Conservation (phyloP, 2,888 invertebrate genomes). For the Siphlonurus alternatus region DNA sequence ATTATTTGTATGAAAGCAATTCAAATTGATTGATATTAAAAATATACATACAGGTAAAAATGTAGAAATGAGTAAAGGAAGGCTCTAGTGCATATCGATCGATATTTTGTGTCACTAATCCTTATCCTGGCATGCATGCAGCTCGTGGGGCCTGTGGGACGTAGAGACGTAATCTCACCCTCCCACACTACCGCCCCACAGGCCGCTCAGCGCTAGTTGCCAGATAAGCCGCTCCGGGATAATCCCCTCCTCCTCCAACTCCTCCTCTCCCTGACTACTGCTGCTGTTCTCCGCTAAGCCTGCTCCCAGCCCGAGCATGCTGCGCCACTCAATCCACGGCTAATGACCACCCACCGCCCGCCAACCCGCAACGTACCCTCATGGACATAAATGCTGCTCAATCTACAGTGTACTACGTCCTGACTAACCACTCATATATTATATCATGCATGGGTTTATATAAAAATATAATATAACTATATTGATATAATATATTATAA, state of each 20-base stretch:
- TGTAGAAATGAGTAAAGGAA: too few species aligned
- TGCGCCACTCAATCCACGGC: neutral
- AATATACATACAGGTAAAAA: too few species aligned
- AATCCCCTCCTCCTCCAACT: neutral
- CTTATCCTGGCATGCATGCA: neutral
- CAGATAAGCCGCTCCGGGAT: neutral
- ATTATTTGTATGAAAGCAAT: too few species aligned
- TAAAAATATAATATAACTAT: too few species aligned
- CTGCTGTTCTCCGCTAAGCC: neutral
- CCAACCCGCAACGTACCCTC: neutral
- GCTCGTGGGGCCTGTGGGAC: neutral
- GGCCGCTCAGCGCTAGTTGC: neutral
- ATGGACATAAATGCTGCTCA: neutral
- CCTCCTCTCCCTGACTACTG: neutral
- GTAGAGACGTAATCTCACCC: neutral
- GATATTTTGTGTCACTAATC: neutral
- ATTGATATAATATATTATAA: too few species aligned
- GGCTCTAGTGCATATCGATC: too few species aligned
- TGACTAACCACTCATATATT: too few species aligned
- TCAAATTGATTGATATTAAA: too few species aligned
- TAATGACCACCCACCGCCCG: slow-evolving; percentile 2
- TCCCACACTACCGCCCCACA: neutral
- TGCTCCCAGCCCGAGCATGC: neutral
- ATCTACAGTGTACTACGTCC: too few species aligned
- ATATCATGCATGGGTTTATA: too few species aligned